Evolutionary conservation across 2,888 invertebrate species (phyloP).

Genomic region (Tyria jacobaeae): DNA sequence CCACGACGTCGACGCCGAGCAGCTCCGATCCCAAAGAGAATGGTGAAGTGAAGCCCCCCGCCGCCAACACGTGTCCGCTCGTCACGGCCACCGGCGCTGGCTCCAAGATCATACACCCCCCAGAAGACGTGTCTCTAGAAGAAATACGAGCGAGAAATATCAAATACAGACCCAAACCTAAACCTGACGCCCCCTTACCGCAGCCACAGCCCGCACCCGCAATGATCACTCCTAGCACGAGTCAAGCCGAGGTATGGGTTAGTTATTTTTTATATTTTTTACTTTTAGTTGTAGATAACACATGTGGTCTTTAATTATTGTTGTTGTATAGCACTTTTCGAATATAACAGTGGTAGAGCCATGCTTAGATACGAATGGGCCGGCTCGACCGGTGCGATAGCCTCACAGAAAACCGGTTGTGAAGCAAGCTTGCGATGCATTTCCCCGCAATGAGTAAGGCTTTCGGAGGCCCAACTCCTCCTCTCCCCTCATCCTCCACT

Average conservation of each 20-base stretch:
- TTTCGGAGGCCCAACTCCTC: too few species aligned
- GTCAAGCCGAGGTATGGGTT: constrained; percentile 78
- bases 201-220: constrained; percentile 49
- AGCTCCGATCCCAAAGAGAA: constrained; percentile 75
- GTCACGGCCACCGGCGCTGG: constrained; percentile 94
- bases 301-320: constrained; percentile 2
- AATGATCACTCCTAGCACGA: constrained; percentile 71
- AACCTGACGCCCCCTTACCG: constrained; percentile 62
- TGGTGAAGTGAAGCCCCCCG: constrained; percentile 76
- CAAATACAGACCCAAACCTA: constrained; percentile 87
- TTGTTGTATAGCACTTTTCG: constrained; percentile 8
- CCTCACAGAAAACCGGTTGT: too few species aligned
- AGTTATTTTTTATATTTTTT: constrained; percentile 40
- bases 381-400: too few species aligned
- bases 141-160: constrained; percentile 91
- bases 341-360: not conserved
- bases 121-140: constrained; percentile 96
- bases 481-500: too few species aligned
- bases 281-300: not conserved
- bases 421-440: too few species aligned
- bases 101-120: constrained; percentile 96
- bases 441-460: too few species aligned
- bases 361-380: too few species aligned
- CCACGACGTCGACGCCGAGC: constrained; percentile 82
- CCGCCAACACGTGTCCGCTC: constrained; percentile 79